Base-by-base conservation (phyloP, 2,797 vertebrate genomes). In the Alca torda region DNA sequence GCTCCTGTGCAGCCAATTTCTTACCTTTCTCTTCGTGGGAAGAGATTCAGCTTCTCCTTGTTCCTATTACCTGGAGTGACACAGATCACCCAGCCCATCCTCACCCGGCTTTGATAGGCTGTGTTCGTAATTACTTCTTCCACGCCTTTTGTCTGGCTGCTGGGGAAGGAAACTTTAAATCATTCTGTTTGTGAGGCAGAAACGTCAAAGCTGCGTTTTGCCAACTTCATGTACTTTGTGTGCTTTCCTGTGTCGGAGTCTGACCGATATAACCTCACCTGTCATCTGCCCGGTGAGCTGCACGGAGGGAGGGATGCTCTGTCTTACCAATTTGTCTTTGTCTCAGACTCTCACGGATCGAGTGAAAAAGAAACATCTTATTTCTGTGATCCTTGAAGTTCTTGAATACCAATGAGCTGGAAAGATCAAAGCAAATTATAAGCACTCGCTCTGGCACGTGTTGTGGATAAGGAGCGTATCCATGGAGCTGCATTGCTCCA, bases 401-500 rank as follows among this genome's bases (percentile, higher is more conserved):
- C 61, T 46, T 53, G 64, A 84, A 39, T 41, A 39, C 11, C 30
- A 59, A 10, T 14, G 24, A 81, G 30, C 35, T 72, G 35, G 20
- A 54, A 86, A 72, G 57, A 78, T 54, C 69, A 57, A 78, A 77
- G 65, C 16, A 68, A 26, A 65, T 54, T 26, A 7, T 26, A 74
- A 57, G 21, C 14, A 15, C 18, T 63, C 8, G 9, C 19, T 31
- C 25, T 77, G 79, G 68, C 48, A 45, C n/a, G 56, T n/a, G 28
- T 1, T 19, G 35, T 18, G 46, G 31, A 1, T 11, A 48, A 72
- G 68, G 43, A 56, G 2, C 41, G 2, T 0, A 3, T 43, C 53
- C 50, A 43, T n/a, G 54, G 48, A 48, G 56, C 31, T 41, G 5
- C 61, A 16, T 16, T 54, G 45, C 23, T 65, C 16, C 4, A 2